Conservation (phyloP, 1,140 invertebrate genomes). For the Mactra quadrangularis region DNA sequence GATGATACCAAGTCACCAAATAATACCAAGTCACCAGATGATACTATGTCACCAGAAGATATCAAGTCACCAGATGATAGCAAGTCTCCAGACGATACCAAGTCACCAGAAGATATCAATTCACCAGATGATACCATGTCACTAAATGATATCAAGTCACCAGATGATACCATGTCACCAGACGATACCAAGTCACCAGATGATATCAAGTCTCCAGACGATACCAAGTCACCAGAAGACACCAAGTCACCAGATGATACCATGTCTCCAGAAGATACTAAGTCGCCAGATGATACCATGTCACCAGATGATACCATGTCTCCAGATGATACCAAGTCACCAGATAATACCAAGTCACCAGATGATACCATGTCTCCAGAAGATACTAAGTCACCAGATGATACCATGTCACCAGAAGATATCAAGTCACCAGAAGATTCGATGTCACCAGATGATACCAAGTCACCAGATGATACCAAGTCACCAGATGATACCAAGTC, state of each 20-base stretch:
- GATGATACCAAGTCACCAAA: background rate
- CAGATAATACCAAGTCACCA: background rate
- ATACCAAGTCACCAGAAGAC: background rate
- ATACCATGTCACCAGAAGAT: background rate
- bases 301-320: background rate
- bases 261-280: background rate
- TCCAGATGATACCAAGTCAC: background rate
- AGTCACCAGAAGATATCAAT: background rate
- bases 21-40: background rate
- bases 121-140: slow-evolving; percentile 9
- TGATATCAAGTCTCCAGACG: background rate
- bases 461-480: too few species aligned
- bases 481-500: too few species aligned
- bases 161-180: background rate
- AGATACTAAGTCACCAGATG: background rate
- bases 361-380: background rate
- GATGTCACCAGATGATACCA: too few species aligned
- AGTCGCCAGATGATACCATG: too few species aligned
- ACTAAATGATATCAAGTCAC: background rate
- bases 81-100: background rate
- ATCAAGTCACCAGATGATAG: background rate
- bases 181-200: slow-evolving; percentile 8
- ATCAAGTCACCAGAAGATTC: too few species aligned
- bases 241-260: background rate
- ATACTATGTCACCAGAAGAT: slow-evolving; percentile 10